A percentile compares a stretch with the other conserved stretches of the same genome.
Conservation (phyloP, 2,113 vertebrate species). For the Aepyceros melampus region DNA sequence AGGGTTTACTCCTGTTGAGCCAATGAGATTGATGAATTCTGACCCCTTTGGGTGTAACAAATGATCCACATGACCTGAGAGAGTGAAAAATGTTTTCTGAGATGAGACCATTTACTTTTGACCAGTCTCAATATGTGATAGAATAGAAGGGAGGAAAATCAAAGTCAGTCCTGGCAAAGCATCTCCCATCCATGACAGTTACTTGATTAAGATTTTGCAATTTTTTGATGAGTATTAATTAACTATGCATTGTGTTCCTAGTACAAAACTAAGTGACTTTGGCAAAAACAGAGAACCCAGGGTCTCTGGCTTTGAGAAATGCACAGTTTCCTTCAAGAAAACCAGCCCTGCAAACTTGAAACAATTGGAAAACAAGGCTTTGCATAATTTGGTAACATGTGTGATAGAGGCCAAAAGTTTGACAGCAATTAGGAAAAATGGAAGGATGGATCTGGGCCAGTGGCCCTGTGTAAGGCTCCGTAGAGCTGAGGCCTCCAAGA, state of each 20-base stretch:
- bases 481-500: background rate
- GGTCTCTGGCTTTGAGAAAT: background rate
- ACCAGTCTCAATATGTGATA: background rate
- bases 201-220: background rate
- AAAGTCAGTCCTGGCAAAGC: background rate
- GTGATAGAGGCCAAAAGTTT: background rate
- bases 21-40: background rate
- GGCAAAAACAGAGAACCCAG: background rate
- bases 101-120: background rate
- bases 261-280: background rate
- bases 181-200: background rate
- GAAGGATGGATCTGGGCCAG: background rate
- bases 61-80: background rate
- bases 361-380: background rate
- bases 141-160: background rate
- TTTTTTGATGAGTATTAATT: background rate
- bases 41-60: background rate
- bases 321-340: background rate
- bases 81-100: background rate
- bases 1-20: background rate
- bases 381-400: background rate
- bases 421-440: background rate
- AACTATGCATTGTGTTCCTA: background rate
- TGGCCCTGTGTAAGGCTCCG: background rate
- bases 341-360: background rate